Evolutionary conservation across 2,113 vertebrate genomes (phyloP), one percentile per base, ranked within the genome.

Genomic region (Spheniscus mendiculus): DNA sequence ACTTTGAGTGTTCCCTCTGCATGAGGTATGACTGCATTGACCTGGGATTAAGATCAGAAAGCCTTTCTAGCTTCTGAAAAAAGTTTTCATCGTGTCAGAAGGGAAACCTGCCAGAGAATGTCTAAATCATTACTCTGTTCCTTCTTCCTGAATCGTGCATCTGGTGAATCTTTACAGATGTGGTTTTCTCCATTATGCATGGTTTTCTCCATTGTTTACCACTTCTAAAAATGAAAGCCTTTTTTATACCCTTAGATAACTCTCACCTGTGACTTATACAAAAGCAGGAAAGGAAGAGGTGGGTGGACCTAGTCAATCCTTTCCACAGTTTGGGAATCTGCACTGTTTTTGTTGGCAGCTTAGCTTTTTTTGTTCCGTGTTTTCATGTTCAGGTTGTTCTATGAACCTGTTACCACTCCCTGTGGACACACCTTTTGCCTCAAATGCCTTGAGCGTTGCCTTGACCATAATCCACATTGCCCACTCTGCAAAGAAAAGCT

Each of bases 401-500:
- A 99, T 19, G 99, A 99, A 93, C 99, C 99, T 18, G 99, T 99
- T 71, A 98, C 99, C 71, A 99, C 99, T 12, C 99, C 99, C 70
- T 99, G 99, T 84, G 99, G 99, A 95, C 99, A 99, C 96, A 99
- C 98, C 12, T 99, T 99, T 98, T 99, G 99, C 98, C 99, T 99
- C 73, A 99, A 99, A 98, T 99, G 99, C 98, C 98, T 99, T 74
- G 98, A 99, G 95, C 99, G 98, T 97, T 99, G 99, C 98, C 98
- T 99, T 89, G 99, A 99, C 97, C 99, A 99, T 92, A 99, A 99
- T 91, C 97, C 99, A 2, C 98, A 98, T 97, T 99, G 99, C 89
- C 99, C 99, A 2, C 98, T 99, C 95, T 99, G 99, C 98, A 99
- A 99, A 93, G 99, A 99, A 97, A 99, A 99, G 80, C 98, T 99